Base-by-base conservation (phyloP, 2,888 invertebrate species). In the Scrobipalpa atriplicella region DNA sequence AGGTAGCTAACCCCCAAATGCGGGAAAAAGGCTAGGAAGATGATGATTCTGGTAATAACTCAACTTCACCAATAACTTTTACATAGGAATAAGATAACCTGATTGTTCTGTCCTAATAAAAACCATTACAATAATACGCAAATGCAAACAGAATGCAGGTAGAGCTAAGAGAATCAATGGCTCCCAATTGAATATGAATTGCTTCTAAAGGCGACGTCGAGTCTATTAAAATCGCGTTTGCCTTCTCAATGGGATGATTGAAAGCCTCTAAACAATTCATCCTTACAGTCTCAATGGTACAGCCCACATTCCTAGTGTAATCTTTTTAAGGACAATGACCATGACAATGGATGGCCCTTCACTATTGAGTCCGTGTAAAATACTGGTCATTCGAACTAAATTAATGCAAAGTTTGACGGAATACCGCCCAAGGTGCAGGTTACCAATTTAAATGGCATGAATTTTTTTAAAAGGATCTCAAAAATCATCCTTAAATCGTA, bases 211-310 rank as follows among this genome's bases (percentile, higher is more conserved):
- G 92, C 92, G 92, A 92, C 92, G 79, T 75, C 67, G 73, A 90
- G 92, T 92, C 92, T 92, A 92, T 92, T 92, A 92, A 92, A 92
- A 83, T 89, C 84, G 78, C 84, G 81, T 91, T 89, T 88, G 90
- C 90, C 89, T 90, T 88, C 79, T 90, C 87, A 90, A 91, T 91
- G 86, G 84, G 83, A 89, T 90, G 91, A 92, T 90, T 89, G 91
- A 92, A 87, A 75, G 89, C 82, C 78, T 83, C 83, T 86, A 91
- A 89, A 91, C 91, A 90, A 91, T 91, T 83, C 85, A 82, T 84
- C 80, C 70, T 68, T 74, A 73, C 70, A 77, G 81, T 82, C 83
- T 91, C 89, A 91, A 92, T 89, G 87, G 88, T 75, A 66, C 84
- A 84, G 86, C 85, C 87, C 87, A 89, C 85, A 90, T 90, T 89